Evolutionary conservation across 2,797 vertebrate species (phyloP).

Genomic region (Platyrinchus mystaceus): DNA sequence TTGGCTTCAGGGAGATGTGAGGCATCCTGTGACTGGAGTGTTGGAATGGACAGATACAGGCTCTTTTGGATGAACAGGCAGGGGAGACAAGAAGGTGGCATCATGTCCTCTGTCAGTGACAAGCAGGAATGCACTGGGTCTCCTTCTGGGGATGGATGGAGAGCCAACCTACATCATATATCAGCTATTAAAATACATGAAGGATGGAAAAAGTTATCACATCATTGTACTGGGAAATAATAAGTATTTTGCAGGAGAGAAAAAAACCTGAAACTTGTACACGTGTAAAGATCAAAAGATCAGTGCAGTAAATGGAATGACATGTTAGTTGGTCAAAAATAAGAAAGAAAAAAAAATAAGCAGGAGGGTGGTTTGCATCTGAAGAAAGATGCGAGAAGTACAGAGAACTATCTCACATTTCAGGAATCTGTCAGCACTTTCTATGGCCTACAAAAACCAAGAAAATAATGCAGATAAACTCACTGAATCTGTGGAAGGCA

Average conservation of each 20-base stretch:
- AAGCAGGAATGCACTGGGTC: not conserved
- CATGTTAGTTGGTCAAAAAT: not conserved
- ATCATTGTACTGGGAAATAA: not conserved
- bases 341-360: not conserved
- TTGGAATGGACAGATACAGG: not conserved
- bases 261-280: not conserved
- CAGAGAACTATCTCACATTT: not conserved
- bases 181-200: not conserved
- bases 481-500: not conserved
- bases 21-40: not conserved
- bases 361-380: not conserved
- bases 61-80: not conserved
- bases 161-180: not conserved
- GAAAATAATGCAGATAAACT: not conserved
- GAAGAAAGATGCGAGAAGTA: not conserved
- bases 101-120: not conserved
- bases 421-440: not conserved
- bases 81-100: fast-evolving
- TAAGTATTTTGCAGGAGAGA: not conserved
- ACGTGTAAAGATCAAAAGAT: not conserved
- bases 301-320: not conserved
- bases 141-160: not conserved
- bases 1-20: not conserved
- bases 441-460: not conserved
- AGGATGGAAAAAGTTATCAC: not conserved